Conservation (phyloP, 2,113 vertebrate species). For the Eulacestoma nigropectus region DNA sequence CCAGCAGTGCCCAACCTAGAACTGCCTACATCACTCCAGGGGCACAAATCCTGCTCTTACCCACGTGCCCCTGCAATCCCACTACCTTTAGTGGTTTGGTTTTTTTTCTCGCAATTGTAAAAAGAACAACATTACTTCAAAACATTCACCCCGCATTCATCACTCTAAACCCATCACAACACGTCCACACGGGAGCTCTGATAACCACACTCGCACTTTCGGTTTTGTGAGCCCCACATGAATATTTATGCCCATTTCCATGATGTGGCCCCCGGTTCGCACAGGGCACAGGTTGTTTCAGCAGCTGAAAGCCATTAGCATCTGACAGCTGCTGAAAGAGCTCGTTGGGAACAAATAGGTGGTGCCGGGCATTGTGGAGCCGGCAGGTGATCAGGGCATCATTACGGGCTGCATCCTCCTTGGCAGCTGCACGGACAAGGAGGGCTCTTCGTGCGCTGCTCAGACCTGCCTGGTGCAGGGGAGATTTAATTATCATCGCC, state of each 20-base stretch:
- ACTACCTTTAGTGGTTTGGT: fast-evolving
- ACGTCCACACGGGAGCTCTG: background rate
- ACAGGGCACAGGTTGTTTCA: conserved; percentile 23
- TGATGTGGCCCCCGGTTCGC: background rate
- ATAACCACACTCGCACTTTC: background rate
- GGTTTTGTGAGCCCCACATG: background rate
- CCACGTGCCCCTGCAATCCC: fast-evolving
- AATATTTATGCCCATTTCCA: conserved; percentile 27
- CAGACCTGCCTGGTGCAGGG: background rate
- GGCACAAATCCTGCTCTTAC: background rate
- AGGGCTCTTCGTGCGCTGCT: background rate
- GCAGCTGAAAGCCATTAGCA: conserved; percentile 36
- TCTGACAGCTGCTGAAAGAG: conserved; percentile 27
- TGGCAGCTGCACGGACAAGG: background rate
- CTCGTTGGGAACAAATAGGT: background rate
- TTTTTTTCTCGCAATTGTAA: background rate
- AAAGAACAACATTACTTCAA: background rate
- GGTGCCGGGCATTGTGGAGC: background rate
- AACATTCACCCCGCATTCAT: background rate
- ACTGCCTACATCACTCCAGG: fast-evolving
- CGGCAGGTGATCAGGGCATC: background rate
- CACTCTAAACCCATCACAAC: background rate
- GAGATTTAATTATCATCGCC: background rate
- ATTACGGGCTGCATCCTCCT: background rate
- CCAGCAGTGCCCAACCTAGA: background rate